Evolutionary conservation across 2,888 invertebrate species (phyloP), one percentile per base, ranked within the genome.

Genomic region (Orgyia antiqua): DNA sequence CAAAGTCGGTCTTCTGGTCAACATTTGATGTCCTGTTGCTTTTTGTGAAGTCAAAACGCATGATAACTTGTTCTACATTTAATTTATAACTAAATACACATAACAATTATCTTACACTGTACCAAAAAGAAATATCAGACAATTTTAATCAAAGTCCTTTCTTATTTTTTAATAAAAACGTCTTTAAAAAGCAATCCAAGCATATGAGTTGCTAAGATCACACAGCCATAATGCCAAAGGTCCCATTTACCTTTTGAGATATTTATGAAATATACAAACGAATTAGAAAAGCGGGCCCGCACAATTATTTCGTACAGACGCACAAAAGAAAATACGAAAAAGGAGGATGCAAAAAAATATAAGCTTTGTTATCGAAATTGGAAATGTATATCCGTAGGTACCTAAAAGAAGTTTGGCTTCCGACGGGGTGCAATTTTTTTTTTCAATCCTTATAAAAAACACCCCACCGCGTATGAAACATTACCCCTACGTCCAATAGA

Each of bases 321-420:
- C 47, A 51, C 56, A 57, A 59, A 53, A 71, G 67, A 69, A 15
- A 73, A 71, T 67, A 58, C 41, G 60, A 61, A 69, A 48, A 53
- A n/a, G 10, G 28, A 37, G 52, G 46, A 60, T 56, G 58, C 58
- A 65, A 58, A 65, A 65, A 64, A 69, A 74, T 68, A 75, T 70
- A 71, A 73, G 78, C 82, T 71, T 84, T 84, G 84, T 84, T 83
- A 83, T 86, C 79, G 78, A 76, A 84, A 84, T 84, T 80, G 82
- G 78, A 76, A 82, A 15, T 65, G 71, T 70, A 77, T 10, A 13
- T 69, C 34, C 48, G 64, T 71, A 74, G 71, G 71, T 80, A 83
- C 69, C 73, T 77, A 82, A 72, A 71, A 72, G 72, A 75, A 76
- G 63, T 68, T 62, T 58, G 52, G 62, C 63, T 70, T 58, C 61